A percentile compares a stretch with the other conserved stretches of the same genome.
Conservation (phyloP, 2,113 vertebrate genomes). For the Pelvicachromis taeniatus region DNA sequence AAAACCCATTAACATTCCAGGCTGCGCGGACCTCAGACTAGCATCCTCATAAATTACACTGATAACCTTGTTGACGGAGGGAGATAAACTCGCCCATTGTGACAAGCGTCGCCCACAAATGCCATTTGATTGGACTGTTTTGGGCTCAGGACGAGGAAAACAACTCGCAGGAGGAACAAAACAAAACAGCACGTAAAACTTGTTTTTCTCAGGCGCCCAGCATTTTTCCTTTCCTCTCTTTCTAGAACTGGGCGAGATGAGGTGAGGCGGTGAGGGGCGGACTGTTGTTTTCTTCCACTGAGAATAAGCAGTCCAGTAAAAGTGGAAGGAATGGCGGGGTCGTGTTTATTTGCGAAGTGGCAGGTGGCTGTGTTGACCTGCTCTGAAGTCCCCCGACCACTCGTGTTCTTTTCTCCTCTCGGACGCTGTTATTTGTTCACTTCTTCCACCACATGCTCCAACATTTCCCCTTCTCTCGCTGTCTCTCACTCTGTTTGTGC, state of each 20-base stretch:
- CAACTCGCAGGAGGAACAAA: conserved; percentile 24
- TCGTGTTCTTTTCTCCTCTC: conserved; percentile 31
- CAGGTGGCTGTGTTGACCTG: conserved; percentile 53
- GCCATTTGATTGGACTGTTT: conserved; percentile 37
- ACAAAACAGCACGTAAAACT: conserved; percentile 8
- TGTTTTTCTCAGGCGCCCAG: conserved; percentile 33
- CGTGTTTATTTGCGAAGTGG: conserved; percentile 40
- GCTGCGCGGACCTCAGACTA: conserved; percentile 2
- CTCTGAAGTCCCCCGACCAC: conserved; percentile 59
- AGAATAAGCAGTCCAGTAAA: conserved; percentile 50
- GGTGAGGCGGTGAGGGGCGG: neutral
- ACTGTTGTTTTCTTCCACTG: conserved; percentile 34
- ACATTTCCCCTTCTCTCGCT: conserved; percentile 48
- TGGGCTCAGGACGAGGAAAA: conserved; percentile 24
- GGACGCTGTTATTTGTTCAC: conserved; percentile 61
- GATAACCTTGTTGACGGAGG: conserved; percentile 41
- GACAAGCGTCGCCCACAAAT: conserved; percentile 22
- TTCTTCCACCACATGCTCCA: conserved; percentile 68
- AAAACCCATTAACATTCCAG: conserved; percentile 68
- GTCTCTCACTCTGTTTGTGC: conserved; percentile 37
- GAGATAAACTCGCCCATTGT: conserved; percentile 63
- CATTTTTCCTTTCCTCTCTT: conserved; percentile 44
- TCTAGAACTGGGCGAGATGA: conserved; percentile 5
- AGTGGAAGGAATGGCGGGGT: conserved; percentile 35
- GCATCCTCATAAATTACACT: conserved; percentile 56